These are phyloP conservation scores for Mobula hypostoma DNA, from an alignment of 2,113 vertebrate species.

Conservation along the genomic window DNA sequence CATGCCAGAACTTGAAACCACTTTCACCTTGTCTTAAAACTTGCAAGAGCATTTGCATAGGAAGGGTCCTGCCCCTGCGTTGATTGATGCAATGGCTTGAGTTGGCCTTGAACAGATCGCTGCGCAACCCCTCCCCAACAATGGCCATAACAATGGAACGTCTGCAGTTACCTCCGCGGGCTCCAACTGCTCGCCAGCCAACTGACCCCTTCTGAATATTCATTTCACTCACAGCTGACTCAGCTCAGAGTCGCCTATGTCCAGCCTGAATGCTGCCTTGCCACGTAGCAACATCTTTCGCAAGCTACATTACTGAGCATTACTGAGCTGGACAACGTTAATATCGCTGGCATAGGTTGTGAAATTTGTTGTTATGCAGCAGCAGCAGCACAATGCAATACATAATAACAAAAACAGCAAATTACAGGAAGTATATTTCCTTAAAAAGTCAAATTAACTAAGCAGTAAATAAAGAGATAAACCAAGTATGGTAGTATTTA, in stretches of 20 bases:
- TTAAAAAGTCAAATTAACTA: no score
- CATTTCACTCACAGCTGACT: neutral
- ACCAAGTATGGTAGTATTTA: no score
- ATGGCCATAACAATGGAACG: neutral
- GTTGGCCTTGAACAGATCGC: neutral
- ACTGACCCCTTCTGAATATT: neutral
- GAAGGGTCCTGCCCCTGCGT: neutral
- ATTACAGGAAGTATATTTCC: no score
- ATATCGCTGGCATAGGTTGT: no score
- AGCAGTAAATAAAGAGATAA: no score
- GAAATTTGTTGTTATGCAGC: no score
- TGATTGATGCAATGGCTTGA: neutral
- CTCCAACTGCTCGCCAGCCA: neutral
- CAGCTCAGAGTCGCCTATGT: neutral
- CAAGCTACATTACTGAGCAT: neutral
- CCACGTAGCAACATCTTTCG: neutral
- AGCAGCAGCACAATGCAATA: no score
- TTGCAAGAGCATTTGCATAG: neutral
- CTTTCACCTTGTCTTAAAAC: neutral
- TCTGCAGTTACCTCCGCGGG: neutral
- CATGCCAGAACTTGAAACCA: neutral
- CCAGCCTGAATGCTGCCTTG: neutral
- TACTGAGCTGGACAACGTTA: neutral
- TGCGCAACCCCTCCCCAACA: neutral
- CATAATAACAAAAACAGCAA: no score